Evolutionary conservation across 2,113 vertebrate genomes (phyloP).

Genomic region (Hippocampus barbouri): DNA sequence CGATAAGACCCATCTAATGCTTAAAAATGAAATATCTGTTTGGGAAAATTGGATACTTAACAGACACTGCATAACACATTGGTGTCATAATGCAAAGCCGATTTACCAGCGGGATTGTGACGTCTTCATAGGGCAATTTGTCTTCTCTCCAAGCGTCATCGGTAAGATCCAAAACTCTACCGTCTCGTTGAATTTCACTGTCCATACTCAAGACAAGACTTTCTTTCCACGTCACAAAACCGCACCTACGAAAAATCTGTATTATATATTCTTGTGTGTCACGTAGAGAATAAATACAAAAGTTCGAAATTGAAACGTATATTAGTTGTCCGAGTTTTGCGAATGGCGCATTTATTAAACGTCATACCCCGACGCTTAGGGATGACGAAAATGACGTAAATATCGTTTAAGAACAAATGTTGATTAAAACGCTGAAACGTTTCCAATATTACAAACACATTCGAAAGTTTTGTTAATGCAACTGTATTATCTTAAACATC

Average conservation of each 20-base stretch:
- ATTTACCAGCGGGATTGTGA: conserved; percentile 89
- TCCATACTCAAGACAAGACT: conserved; percentile 75
- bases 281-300: not conserved
- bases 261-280: not conserved
- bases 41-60: not conserved
- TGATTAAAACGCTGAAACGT: not conserved
- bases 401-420: not conserved
- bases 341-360: not conserved
- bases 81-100: not conserved
- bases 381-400: conserved; percentile 24
- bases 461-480: not conserved
- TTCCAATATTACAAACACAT: not conserved
- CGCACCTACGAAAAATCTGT: not conserved
- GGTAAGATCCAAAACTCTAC: conserved; percentile 92
- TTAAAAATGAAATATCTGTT: not conserved
- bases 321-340: not conserved
- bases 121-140: conserved; percentile 91
- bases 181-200: conserved; percentile 93
- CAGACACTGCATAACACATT: not conserved
- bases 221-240: not conserved
- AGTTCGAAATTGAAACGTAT: no score
- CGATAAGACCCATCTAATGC: not conserved
- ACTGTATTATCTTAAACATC: not conserved
- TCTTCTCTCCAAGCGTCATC: conserved; percentile 98
- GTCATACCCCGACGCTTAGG: not conserved